Evolutionary conservation across 2,797 vertebrate genomes (phyloP).

Genomic region (Myotis pilosus): DNA sequence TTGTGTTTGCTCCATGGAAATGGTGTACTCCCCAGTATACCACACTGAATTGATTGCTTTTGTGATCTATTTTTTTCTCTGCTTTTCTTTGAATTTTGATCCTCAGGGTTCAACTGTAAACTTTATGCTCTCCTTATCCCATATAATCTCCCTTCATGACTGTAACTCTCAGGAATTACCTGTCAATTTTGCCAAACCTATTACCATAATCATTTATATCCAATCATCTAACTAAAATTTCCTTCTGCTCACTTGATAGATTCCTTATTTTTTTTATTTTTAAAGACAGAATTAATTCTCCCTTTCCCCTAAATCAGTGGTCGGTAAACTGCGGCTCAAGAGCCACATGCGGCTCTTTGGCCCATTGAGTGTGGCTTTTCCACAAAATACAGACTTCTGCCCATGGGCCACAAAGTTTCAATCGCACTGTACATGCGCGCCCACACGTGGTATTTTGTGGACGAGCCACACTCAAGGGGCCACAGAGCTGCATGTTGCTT

Average conservation of each 20-base stretch:
- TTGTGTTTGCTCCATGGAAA: neutral
- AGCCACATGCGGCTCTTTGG: too few species aligned
- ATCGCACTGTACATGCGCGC: too few species aligned
- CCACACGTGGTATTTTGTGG: too few species aligned
- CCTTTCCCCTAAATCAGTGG: neutral
- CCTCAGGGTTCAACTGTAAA: neutral
- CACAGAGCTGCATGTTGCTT: too few species aligned
- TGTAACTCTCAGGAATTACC: neutral
- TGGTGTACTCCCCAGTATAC: neutral
- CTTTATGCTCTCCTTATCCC: neutral
- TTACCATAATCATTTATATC: neutral
- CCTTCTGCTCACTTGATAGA: neutral
- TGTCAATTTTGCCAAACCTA: neutral
- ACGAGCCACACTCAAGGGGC: too few species aligned
- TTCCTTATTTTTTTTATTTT: neutral
- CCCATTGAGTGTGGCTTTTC: too few species aligned
- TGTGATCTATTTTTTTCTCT: neutral
- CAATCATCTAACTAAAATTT: neutral
- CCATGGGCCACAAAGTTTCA: too few species aligned
- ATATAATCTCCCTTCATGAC: neutral
- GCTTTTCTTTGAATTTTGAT: neutral
- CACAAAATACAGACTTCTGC: too few species aligned
- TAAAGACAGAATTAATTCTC: neutral
- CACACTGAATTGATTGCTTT: neutral
- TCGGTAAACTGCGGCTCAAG: too few species aligned